A percentile compares a stretch with the other conserved stretches of the same genome.
Evolutionary conservation across 1,140 invertebrate species (phyloP).

Genomic region (Aporrectodea caliginosa): DNA sequence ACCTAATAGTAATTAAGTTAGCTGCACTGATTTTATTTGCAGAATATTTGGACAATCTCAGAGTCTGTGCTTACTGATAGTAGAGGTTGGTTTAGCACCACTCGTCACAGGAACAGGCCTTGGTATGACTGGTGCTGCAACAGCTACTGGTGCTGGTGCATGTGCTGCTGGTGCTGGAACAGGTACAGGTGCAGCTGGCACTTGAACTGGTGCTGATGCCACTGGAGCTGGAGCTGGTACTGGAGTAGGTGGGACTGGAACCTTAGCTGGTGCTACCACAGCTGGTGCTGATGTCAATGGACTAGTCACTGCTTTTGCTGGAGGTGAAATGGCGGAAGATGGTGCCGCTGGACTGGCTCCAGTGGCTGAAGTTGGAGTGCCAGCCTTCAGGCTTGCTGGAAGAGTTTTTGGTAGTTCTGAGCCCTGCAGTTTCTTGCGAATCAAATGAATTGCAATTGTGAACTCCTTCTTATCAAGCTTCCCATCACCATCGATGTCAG

Average conservation of each 20-base stretch:
- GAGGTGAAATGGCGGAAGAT: conserved; percentile 42
- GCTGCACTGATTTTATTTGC: no score
- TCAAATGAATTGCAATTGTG: conserved; percentile 94
- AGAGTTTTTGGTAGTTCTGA: conserved; percentile 81
- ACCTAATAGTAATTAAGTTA: no score
- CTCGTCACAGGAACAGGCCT: neutral
- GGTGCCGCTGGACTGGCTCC: conserved; percentile 46
- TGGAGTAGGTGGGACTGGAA: neutral
- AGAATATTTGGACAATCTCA: no score
- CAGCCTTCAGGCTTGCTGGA: conserved; percentile 66
- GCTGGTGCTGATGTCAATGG: neutral
- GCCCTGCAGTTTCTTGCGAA: conserved; percentile 83
- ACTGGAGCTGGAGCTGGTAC: neutral
- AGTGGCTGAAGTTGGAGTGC: conserved; percentile 42
- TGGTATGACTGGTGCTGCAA: neutral
- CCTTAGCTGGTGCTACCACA: neutral
- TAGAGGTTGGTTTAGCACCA: neutral
- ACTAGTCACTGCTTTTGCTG: neutral
- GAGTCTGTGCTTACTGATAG: neutral
- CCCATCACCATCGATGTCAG: conserved; percentile 93
- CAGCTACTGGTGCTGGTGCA: neutral
- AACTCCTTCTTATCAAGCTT: conserved; percentile 95
- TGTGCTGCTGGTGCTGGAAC: neutral
- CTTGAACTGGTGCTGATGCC: neutral
- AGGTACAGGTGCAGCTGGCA: neutral